phyloP scores from a whole-genome alignment of 2,113 vertebrate species.

The Xiphophorus hellerii region DNA sequence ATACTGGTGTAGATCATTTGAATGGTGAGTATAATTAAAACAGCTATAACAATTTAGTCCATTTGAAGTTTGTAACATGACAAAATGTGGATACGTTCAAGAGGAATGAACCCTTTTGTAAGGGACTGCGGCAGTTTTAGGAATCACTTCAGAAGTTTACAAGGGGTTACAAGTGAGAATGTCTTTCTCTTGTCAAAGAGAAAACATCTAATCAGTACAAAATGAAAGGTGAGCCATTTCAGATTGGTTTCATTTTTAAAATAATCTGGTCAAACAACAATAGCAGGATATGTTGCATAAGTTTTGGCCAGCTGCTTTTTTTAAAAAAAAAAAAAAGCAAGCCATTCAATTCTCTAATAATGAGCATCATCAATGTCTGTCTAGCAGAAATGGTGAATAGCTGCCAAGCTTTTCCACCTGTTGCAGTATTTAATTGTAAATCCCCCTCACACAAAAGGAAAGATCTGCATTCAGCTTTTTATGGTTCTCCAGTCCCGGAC shows the following conservation, averaged over 20 bases:
- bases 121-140: neutral
- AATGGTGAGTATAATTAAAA: neutral
- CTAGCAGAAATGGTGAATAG: neutral
- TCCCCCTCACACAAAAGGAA: conserved; percentile 11
- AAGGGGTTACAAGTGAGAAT: neutral
- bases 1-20: neutral
- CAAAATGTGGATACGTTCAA: neutral
- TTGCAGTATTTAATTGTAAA: neutral
- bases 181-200: neutral
- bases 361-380: neutral
- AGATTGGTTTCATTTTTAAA: neutral
- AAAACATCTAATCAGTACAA: neutral
- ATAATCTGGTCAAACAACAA: neutral
- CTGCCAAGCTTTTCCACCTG: conserved; percentile 48
- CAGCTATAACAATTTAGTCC: no score
- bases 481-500: conserved; percentile 37
- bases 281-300: neutral
- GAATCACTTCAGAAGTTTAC: neutral
- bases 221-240: neutral
- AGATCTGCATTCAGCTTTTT: conserved; percentile 46
- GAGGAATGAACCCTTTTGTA: neutral
- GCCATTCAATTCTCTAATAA: neutral
- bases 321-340: neutral
- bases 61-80: neutral
- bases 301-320: neutral